These are phyloP conservation scores for Pampusana beccarii DNA, from an alignment of 2,113 vertebrate genomes.

Conservation along the genomic window DNA sequence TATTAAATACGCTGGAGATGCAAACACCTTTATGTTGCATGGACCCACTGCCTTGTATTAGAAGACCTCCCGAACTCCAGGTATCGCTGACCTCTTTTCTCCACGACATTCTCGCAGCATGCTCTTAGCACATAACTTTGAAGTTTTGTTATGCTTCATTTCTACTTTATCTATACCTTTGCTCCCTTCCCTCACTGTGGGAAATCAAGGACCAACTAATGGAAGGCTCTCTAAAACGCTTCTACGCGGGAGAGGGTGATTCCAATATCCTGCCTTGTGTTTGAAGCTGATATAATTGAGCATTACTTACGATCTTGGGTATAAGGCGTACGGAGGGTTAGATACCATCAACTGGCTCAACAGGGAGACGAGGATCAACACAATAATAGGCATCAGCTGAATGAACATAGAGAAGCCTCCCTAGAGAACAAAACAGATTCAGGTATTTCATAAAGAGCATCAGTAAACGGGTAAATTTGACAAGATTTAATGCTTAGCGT, in stretches of 20 bases:
- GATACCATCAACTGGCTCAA: conserved; percentile 97
- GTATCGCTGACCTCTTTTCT: background rate
- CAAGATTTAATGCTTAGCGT: background rate
- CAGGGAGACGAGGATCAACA: conserved; percentile 93
- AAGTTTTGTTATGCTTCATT: background rate
- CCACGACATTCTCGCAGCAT: background rate
- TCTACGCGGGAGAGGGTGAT: background rate
- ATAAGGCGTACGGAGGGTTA: conserved; percentile 93
- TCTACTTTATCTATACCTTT: background rate
- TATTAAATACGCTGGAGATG: background rate
- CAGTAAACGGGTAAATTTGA: background rate
- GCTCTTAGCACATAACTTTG: background rate
- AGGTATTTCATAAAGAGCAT: background rate
- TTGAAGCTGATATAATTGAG: background rate
- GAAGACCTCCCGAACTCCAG: background rate
- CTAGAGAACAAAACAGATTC: conserved; percentile 72
- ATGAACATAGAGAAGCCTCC: conserved; percentile 98
- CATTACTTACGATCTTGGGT: conserved; percentile 90
- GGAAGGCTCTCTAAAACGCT: background rate
- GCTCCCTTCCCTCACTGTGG: background rate
- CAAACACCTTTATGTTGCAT: background rate
- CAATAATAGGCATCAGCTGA: conserved; percentile 95
- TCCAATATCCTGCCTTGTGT: background rate
- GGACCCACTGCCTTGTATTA: background rate
- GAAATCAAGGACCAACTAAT: background rate